Evolutionary conservation across 1,140 invertebrate genomes (phyloP).

Genomic region (honey bee (Apis mellifera)): Amel_HAv3.1 CM009933.2:6950501-6951000

Average conservation of each 20-base stretch:
- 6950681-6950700: background rate
- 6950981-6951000: background rate
- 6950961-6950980: too few species aligned
- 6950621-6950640: slow-evolving; percentile 59
- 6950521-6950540: slow-evolving; percentile 24
- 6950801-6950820: background rate
- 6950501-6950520: background rate
- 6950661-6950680: slow-evolving; percentile 2
- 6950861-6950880: slow-evolving; percentile 39
- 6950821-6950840: slow-evolving; percentile 1
- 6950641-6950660: slow-evolving; percentile 7
- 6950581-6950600: slow-evolving; percentile 56
- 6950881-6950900: slow-evolving; percentile 13
- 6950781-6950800: slow-evolving; percentile 46
- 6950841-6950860: slow-evolving; percentile 1
- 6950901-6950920: too few species aligned
- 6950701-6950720: slow-evolving; percentile 45
- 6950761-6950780: slow-evolving; percentile 35
- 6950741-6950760: slow-evolving; percentile 52
- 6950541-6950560: slow-evolving; percentile 60
- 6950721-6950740: background rate
- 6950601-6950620: slow-evolving; percentile 40
- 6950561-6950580: slow-evolving; percentile 55
- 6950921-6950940: background rate
- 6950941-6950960: background rate